Percentiles rank a stretch among this genome's conserved stretches.
phyloP scores from a whole-genome alignment of 2,888 invertebrate species.

The Agrotis ipsilon region DNA sequence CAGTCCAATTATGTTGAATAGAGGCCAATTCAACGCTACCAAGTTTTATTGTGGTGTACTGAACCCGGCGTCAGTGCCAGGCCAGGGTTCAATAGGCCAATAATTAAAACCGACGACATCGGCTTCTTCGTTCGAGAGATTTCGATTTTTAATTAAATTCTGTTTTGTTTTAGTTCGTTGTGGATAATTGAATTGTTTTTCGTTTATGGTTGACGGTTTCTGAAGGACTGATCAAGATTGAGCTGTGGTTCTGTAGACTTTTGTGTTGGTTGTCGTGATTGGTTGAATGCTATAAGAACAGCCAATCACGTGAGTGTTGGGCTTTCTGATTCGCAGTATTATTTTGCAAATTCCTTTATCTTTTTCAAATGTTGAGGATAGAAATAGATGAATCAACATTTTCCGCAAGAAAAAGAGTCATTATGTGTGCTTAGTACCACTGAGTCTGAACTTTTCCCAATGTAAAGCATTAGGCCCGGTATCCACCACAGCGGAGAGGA shows the following conservation, averaged over 20 bases:
- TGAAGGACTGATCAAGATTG: constrained; percentile 15
- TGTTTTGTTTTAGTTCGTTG: constrained; percentile 78
- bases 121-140: constrained; percentile 77
- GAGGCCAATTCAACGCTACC: constrained; percentile 85
- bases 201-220: constrained; percentile 25
- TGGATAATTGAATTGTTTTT: constrained; percentile 62
- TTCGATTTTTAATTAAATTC: constrained; percentile 86
- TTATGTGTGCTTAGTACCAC: too few species aligned
- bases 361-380: too few species aligned
- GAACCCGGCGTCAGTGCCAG: constrained; percentile 85
- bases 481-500: too few species aligned
- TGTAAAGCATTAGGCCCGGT: too few species aligned
- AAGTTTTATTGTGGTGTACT: constrained; percentile 84
- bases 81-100: constrained; percentile 83
- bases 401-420: too few species aligned
- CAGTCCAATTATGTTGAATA: constrained; percentile 88
- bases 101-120: constrained; percentile 87
- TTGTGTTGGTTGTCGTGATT: background rate
- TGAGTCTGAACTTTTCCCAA: too few species aligned
- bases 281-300: too few species aligned
- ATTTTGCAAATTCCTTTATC: too few species aligned
- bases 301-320: background rate
- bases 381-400: too few species aligned
- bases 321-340: background rate
- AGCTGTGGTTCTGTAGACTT: background rate